Evolutionary conservation across 2,113 vertebrate genomes (phyloP), one percentile per base, ranked within the genome.

Genomic region (Ahaetulla prasina): DNA sequence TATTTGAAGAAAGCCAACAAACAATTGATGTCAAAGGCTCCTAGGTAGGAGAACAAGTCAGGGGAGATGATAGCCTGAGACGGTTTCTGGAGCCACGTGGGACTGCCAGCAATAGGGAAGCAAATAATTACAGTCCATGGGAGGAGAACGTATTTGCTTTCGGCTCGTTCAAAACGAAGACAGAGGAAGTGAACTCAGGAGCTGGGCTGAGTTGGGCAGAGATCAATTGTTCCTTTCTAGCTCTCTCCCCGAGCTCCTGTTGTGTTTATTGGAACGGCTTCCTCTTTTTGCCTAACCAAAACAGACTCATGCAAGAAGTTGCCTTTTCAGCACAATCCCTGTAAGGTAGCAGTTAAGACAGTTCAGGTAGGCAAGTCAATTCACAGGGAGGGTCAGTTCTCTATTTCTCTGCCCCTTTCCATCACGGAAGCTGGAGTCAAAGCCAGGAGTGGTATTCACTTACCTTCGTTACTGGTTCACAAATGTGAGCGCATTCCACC

Each of bases 111-210:
- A 14, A 43, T 11, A 91, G 91, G 88, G 92, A 88, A 1, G 80
- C 30, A 92, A 90, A 96, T 84, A 93, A 93, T 2, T 90, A 55
- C 18, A 63, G 80, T 0, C 86, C 93, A 89, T 35, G 74, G 74
- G 25, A 60, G 53, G 86, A 91, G 27, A 30, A 74, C 39, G 27
- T 80, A 90, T 87, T 60, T 80, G 16, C 45, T 93, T 93, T 88
- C 45, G 60, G 85, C 45, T 87, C 52, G 43, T 39, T 68, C 30
- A 8, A 23, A 85, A 52, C 30, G 60, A 90, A 93, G 86, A 20
- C 22, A 8, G 22, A 52, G 35, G 94, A 49, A 25, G 14, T 2
- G 55, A 27, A 89, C 23, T 57, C 30, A 84, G 68, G 91, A 87
- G 9, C 52, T 50, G 55, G 43, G 0, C 35, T 27, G 4, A 57